Percentiles rank a stretch among this genome's conserved stretches.
Evolutionary conservation across 2,888 invertebrate genomes (phyloP).

Genomic region (Thera britannica): DNA sequence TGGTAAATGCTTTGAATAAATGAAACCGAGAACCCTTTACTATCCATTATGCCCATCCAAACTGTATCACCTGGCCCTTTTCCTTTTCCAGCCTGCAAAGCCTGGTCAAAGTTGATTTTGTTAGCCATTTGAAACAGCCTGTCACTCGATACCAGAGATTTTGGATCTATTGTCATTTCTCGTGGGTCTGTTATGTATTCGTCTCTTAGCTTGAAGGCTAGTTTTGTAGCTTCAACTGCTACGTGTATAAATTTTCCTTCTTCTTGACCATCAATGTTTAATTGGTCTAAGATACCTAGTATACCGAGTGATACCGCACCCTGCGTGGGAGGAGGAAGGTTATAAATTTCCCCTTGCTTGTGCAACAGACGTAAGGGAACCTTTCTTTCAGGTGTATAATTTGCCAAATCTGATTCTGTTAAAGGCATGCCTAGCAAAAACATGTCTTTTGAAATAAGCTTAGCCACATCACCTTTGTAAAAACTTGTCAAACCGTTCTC

Average conservation of each 20-base stretch:
- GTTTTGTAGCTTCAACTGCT: constrained; percentile 71
- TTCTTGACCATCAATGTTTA: constrained; percentile 64
- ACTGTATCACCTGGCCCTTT: constrained; percentile 72
- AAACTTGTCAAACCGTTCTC: constrained; percentile 69
- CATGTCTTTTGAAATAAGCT: constrained; percentile 67
- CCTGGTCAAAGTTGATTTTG: constrained; percentile 55
- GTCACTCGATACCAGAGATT: constrained; percentile 56
- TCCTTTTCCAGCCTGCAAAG: constrained; percentile 51
- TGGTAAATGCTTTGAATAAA: constrained; percentile 76
- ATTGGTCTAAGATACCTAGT: constrained; percentile 69
- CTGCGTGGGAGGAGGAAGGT: constrained; percentile 77
- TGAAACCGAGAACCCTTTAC: constrained; percentile 74
- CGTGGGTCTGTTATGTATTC: constrained; percentile 69
- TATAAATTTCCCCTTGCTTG: constrained; percentile 65
- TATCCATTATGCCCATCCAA: constrained; percentile 78
- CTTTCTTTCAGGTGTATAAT: constrained; percentile 64
- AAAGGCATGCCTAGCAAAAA: constrained; percentile 65
- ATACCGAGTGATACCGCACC: constrained; percentile 69
- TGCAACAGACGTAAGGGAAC: constrained; percentile 64
- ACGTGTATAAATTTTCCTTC: constrained; percentile 72
- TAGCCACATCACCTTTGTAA: constrained; percentile 68
- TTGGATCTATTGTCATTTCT: constrained; percentile 64
- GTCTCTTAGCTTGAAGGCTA: constrained; percentile 62
- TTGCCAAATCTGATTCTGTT: constrained; percentile 65
- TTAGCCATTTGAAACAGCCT: constrained; percentile 61